Evolutionary conservation across 2,888 invertebrate species (phyloP), one percentile per base, ranked within the genome.

Genomic region (Lottia scabra): DNA sequence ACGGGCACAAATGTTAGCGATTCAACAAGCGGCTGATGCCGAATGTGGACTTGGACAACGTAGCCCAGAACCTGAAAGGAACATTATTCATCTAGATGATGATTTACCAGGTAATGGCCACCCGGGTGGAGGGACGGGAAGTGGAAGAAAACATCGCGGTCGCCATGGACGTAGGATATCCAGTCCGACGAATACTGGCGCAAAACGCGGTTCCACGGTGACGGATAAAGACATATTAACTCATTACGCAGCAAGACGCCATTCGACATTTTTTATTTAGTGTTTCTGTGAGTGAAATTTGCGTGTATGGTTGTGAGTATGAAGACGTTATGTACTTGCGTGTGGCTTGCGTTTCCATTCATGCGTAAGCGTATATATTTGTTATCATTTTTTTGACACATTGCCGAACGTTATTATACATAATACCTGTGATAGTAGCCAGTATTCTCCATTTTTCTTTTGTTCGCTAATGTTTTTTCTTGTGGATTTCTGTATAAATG

Each of bases 161-260:
- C 77, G 67, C 67, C 70, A 63, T 65, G 70, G 64, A 63, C 71
- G 30, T 65, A 69, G 63, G 56, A 63, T 73, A 19, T 65, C 63
- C 23, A 70, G 65, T 45, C 75, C 70, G 16, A 75, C 73, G 15
- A 70, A 71, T 45, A 23, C 67, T 26, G 75, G 68, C 26, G 71
- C 73, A 30, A 75, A 75, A 45, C 68, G 73, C 23, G 71, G 73
- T 27, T 79, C 79, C 30, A 80, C 83, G 13, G 73, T 84, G 10
- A 82, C 84, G 1, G 86, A 86, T 77, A 80, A 83, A 66, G 85
- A 85, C 62, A 76, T 86, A 8, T 73, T 85, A 1, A 80, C 78
- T 30, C 81, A 81, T 66, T 76, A 81, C 64, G 81, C 84, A 45
- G 82, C 83, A 4, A 74, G 86, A 38, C 75, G 85, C 30, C 86